Base-by-base conservation (phyloP, 2,888 invertebrate genomes). In the Nemurella pictetii region DNA sequence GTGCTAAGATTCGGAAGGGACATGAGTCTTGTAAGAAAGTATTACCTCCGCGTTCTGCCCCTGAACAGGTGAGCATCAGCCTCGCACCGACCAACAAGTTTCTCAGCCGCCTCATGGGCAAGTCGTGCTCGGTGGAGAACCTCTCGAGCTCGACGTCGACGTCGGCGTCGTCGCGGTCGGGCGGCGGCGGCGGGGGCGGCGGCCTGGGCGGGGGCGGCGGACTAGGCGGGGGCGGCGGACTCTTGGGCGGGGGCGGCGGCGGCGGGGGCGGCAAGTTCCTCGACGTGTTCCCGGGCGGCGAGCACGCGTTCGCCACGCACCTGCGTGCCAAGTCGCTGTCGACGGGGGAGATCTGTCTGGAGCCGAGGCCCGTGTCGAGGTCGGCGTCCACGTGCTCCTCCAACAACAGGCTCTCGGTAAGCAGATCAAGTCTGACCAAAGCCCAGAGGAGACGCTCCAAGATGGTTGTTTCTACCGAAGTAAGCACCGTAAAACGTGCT, bases 61-160 rank as follows among this genome's bases (percentile, higher is more conserved):
- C n/a, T n/a, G n/a, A n/a, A n/a, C 55, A 89, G 88, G 86, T 90
- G 30, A 90, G 89, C 80, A 82, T 87, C 3, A 75, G 85, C n/a
- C 88, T 89, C 7, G 89, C 89, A 0, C 90, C 91, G 83, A 90
- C 90, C 83, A 91, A 91, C 88, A 92, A 91, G 89, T 91, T 92
- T 88, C 88, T 92, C 55, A 90, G 91, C 84, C 91, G 91, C 88
- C 88, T 92, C 82, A 89, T 91, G 84, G 90, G 86, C 15, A 92
- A 91, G 88, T 89, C 92, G n/a, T 90, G 90, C 36, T 92, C 92
- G 4, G 90, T 91, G 86, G 92, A 92, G 86, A 92, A 92, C 89
- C 89, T 92, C 74, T 88, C 89, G 25, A 78, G 85, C n/a, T 85
- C 81, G 32, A 55, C 80, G 15, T 78, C 74, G 55, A 7, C 82